Base-by-base conservation (phyloP, 1,140 invertebrate genomes). In the Pantala flavescens region DNA sequence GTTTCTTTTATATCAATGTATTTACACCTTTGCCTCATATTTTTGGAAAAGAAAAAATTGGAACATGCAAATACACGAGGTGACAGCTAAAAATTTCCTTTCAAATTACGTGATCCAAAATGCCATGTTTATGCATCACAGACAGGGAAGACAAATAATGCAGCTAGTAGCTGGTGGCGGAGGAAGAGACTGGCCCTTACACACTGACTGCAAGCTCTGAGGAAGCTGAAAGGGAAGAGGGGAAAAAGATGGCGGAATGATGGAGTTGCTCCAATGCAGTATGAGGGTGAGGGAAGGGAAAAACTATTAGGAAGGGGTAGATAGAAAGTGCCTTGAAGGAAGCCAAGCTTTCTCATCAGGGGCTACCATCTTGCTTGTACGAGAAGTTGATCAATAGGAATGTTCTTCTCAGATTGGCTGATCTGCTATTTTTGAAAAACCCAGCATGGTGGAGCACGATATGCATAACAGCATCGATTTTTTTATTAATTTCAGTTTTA, bases 241-340 rank as follows among this genome's bases (percentile, higher is more conserved):
- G 49, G 49, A 21, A 21, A 63, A 63, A 63, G 49, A 63, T 16
- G 14, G 28, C 2, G 28, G 28, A 36, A 36, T 63, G 16, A 19
- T 21, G 16, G 49, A 63, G 49, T 63, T 21, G 16, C 49, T 12
- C 49, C 49, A 3, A 3, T 21, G 16, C n/a, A 21, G 14, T 3
- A 63, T 63, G n/a, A 63, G 49, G 49, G 49, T 63, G 49, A 63
- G 49, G 49, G 49, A 63, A 63, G 49, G 49, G 49, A 63, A 12
- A 21, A 21, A 21, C 1, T 63, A 19, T 63, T 16, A 63, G 49
- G 49, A 63, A 21, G 49, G 49, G n/a, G 49, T 19, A 21, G 49
- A 63, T 63, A 19, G 49, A 19, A 36, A 9, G 16, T 63, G 49
- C 5, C 49, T 21, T 21, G 49, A 63, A 63, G 49, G n/a, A 63